A percentile compares a stretch with the other conserved stretches of the same genome.
Evolutionary conservation across 2,113 vertebrate genomes (phyloP).

Genomic region (Azemiops feae): DNA sequence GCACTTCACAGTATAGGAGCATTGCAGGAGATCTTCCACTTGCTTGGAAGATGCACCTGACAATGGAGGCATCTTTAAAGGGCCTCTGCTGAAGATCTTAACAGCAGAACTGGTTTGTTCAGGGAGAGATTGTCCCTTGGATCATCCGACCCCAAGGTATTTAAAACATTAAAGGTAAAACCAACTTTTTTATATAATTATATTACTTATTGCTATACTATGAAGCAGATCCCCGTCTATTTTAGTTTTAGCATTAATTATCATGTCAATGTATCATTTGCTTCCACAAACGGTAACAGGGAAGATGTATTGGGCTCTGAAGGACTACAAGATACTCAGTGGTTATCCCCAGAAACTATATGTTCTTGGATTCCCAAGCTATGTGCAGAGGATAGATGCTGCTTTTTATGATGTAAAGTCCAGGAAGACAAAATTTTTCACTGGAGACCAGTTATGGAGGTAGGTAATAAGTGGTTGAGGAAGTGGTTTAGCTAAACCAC

Average conservation of each 20-base stretch:
- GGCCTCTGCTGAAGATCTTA: too few species aligned
- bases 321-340: constrained; percentile 47
- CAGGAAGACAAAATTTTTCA: constrained; percentile 62
- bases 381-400: constrained; percentile 50
- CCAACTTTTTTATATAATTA: background rate
- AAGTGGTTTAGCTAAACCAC: background rate
- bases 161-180: background rate
- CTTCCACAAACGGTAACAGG: constrained; percentile 38
- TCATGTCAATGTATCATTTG: background rate
- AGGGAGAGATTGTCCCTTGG: background rate
- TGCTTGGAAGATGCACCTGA: background rate
- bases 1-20: background rate
- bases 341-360: constrained; percentile 63
- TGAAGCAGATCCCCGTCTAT: background rate
- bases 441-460: constrained; percentile 56
- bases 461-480: constrained; percentile 19
- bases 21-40: background rate
- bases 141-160: background rate
- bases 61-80: background rate
- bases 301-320: constrained; percentile 64
- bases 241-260: background rate
- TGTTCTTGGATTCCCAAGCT: constrained; percentile 60
- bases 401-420: constrained; percentile 40
- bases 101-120: background rate
- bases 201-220: background rate